phyloP scores from a whole-genome alignment of 2,113 vertebrate species.

The Ammodytes marinus region DNA sequence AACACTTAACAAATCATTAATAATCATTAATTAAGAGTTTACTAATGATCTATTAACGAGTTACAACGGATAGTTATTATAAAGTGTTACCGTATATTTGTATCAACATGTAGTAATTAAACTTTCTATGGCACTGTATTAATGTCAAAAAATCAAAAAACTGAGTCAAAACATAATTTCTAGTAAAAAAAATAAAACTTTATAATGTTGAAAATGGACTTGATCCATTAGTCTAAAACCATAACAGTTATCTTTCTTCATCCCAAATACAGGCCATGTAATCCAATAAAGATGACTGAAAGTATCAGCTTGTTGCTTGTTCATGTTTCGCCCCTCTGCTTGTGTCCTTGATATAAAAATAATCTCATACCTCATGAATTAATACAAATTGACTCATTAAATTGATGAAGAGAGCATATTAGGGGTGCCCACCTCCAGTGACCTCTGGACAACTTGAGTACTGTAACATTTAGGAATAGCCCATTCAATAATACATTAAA shows the following conservation, averaged over 20 bases:
- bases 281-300: neutral
- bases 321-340: neutral
- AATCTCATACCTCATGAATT: conserved; percentile 36
- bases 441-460: neutral
- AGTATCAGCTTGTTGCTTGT: conserved; percentile 7
- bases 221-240: too few relatives aligned
- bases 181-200: too few relatives aligned
- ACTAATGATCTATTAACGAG: too few relatives aligned
- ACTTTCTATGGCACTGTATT: too few relatives aligned
- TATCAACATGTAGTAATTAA: too few relatives aligned
- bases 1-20: too few relatives aligned
- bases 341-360: neutral
- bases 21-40: too few relatives aligned
- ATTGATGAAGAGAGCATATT: conserved; percentile 10
- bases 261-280: neutral
- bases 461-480: conserved; percentile 9
- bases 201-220: neutral
- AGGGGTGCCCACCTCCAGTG: conserved; percentile 2
- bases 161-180: too few relatives aligned
- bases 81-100: too few relatives aligned
- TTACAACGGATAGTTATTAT: too few relatives aligned
- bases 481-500: neutral
- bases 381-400: conserved; percentile 23
- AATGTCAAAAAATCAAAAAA: too few relatives aligned
- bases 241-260: too few relatives aligned